Evolutionary conservation across 92 coral and sea anemone species (phyloP), one percentile per base, ranked within the genome.

Genomic region (Ricordea florida): DNA sequence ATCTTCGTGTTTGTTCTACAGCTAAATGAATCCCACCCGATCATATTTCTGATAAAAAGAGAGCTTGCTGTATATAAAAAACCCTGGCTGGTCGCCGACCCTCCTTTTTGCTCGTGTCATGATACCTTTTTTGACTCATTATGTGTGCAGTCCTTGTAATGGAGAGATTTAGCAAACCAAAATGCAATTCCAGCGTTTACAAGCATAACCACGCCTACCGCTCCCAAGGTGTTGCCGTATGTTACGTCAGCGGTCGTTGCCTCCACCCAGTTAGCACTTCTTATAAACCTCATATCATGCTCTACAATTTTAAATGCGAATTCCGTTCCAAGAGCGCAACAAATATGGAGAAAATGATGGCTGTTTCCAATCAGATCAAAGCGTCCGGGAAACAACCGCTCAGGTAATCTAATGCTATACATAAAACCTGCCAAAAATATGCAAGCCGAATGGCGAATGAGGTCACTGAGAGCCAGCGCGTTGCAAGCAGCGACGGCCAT

Each of bases 341-440:
- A 23, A 1, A 87, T 28, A 42, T 87, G 92, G 1, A 87, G 76
- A 38, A 87, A 68, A 25, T 87, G 92, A 41, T 87, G 92, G 37
- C 92, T 87, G 62, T 75, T 74, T 0, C 92, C 88, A 16, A 87
- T 18, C 23, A 52, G 69, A 45, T 87, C 85, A 50, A 87, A 87
- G 26, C 55, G 37, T 14, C 92, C 92, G 28, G 88, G 88, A 17
- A 62, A 65, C 36, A 63, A 61, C 0, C 92, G 81, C 40, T 87
- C 92, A 1, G 88, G 88, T 3, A 87, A 57, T 22, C 69, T 44
- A 4, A 56, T 21, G 20, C 65, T 69, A 80, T 80, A 57, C 48
- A 69, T 59, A 1, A 87, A 2, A 1, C 85, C 92, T 3, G 85
- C 43, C 28, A 74, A 37, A 10, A 42, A 33, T 51, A 60, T 70